Evolutionary conservation across 2,113 vertebrate species (phyloP).

Genomic region (Cranoglanis bouderius): DNA sequence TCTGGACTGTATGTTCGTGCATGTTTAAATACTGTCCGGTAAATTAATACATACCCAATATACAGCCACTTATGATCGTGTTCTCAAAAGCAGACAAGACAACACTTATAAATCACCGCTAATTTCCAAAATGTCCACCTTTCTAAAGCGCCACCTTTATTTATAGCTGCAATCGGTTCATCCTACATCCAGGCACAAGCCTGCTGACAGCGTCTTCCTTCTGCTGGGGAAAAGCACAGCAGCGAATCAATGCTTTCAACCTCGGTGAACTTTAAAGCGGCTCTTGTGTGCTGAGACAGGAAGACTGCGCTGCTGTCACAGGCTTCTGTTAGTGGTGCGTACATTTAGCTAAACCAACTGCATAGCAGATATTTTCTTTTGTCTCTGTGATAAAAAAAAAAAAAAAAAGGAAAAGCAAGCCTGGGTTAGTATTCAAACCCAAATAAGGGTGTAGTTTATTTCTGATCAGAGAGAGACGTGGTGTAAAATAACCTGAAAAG

Average conservation of each 20-base stretch:
- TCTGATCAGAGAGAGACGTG: background rate
- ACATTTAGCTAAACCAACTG: background rate
- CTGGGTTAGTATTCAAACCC: background rate
- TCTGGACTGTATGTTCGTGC: background rate
- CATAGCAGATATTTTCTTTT: background rate
- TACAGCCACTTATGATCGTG: background rate
- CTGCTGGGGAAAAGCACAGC: background rate
- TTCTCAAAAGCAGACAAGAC: background rate
- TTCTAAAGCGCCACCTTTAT: slow-evolving; percentile 25
- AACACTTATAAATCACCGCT: background rate
- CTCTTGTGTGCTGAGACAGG: background rate
- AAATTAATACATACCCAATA: background rate
- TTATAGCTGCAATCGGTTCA: slow-evolving; percentile 31
- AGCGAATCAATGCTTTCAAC: slow-evolving; percentile 28
- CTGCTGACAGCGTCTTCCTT: slow-evolving; percentile 7
- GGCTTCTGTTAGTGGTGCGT: background rate
- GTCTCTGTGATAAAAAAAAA: background rate
- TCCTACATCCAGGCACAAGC: slow-evolving; percentile 13
- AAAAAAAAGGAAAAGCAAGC: background rate
- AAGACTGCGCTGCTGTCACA: background rate
- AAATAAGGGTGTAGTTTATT: background rate
- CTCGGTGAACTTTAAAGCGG: slow-evolving; percentile 12
- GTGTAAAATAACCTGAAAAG: background rate
- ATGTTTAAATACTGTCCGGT: background rate
- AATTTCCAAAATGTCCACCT: background rate